phyloP scores from a whole-genome alignment of 2,888 invertebrate species.

The Neuroscelio doddi region DNA sequence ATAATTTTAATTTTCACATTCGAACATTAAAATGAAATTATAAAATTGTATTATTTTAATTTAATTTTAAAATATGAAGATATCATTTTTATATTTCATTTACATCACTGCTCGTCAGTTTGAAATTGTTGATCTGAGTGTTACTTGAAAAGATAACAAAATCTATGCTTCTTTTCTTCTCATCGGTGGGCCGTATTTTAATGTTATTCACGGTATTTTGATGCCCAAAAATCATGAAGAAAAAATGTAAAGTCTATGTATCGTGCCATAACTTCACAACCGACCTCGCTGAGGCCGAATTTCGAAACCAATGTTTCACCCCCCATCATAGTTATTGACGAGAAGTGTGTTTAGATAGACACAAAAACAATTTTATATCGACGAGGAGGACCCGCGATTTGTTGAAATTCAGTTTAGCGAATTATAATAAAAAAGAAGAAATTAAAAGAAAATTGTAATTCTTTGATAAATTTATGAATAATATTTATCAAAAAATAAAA shows the following conservation, averaged over 20 bases:
- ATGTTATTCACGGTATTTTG: background rate
- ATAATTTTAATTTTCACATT: slow-evolving; percentile 33
- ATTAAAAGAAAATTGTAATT: background rate
- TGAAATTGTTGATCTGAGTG: background rate
- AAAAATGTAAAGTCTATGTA: slow-evolving; percentile 50
- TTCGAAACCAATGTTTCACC: slow-evolving; percentile 4
- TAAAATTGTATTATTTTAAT: background rate
- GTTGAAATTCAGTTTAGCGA: background rate
- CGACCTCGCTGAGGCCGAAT: slow-evolving; percentile 14
- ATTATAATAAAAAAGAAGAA: background rate
- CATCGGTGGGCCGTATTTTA: background rate
- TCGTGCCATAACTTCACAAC: slow-evolving; percentile 60
- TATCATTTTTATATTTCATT: background rate
- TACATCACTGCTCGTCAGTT: background rate
- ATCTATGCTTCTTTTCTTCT: slow-evolving; percentile 5
- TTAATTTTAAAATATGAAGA: background rate
- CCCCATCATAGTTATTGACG: background rate
- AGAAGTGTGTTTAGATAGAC: slow-evolving; percentile 3
- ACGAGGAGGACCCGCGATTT: background rate
- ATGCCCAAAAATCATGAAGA: slow-evolving; percentile 4
- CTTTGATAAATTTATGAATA: too few relatives aligned
- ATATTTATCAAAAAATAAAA: too few relatives aligned
- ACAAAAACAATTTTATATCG: background rate
- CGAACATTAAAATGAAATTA: background rate
- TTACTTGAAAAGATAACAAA: too few relatives aligned